These are phyloP conservation scores for Clarias gariepinus DNA, from an alignment of 2,113 vertebrate species.

Conservation along the genomic window DNA sequence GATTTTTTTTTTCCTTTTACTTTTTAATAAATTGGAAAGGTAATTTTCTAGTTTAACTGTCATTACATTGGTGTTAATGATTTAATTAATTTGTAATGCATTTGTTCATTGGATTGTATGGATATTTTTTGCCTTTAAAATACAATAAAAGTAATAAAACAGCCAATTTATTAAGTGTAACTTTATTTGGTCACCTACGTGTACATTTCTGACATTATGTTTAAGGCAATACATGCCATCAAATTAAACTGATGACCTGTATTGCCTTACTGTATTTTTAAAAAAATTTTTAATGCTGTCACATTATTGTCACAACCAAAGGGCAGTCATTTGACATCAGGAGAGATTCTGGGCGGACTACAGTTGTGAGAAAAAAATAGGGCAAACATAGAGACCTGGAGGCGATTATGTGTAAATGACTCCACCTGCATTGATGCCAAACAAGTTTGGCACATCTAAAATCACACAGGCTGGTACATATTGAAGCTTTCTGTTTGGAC, in stretches of 20 bases:
- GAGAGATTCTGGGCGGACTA: too few species aligned
- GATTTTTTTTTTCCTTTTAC: background rate
- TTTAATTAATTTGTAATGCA: background rate
- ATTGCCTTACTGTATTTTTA: too few species aligned
- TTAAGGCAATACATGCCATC: background rate
- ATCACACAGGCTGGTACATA: background rate
- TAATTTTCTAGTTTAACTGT: background rate
- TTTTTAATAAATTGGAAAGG: background rate
- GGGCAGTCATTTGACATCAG: background rate
- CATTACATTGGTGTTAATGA: background rate
- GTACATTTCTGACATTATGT: background rate
- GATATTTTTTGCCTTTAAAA: background rate
- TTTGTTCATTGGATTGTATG: background rate
- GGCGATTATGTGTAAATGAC: background rate
- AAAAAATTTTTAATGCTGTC: background rate
- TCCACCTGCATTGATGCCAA: background rate
- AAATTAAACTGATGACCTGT: too few species aligned
- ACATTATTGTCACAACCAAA: background rate
- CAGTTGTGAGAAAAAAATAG: background rate
- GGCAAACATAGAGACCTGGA: background rate
- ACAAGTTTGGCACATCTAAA: slow-evolving; percentile 3
- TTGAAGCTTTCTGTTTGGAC: background rate
- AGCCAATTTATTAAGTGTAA: too few species aligned
- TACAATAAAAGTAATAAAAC: background rate
- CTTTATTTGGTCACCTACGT: background rate